Evolutionary conservation across 2,888 invertebrate genomes (phyloP).

Genomic region (Phrixothrix hirtus): DNA sequence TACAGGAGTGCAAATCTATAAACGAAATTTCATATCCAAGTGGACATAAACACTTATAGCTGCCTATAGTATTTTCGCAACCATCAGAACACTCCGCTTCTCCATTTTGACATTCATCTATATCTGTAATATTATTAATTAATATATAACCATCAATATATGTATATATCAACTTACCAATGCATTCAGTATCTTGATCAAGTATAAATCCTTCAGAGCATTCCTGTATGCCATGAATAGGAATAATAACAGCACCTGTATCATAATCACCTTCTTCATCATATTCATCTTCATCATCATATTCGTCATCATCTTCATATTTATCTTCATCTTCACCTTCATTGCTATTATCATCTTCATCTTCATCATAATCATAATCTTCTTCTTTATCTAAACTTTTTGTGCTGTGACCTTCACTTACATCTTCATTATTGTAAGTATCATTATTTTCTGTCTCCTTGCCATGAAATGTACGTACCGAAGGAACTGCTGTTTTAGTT

Average conservation of each 20-base stretch:
- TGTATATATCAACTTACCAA: no score
- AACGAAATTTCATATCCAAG: conserved; percentile 58
- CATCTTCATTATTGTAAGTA: no score
- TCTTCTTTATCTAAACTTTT: no score
- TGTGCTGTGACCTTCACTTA: no score
- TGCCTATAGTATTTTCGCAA: conserved; percentile 59
- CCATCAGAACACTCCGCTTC: conserved; percentile 53
- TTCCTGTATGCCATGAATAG: conserved; percentile 46
- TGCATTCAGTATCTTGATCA: conserved; percentile 15
- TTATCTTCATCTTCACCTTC: conserved; percentile 6
- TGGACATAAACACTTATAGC: conserved; percentile 64
- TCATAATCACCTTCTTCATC: conserved; percentile 8
- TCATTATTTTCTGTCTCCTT: no score
- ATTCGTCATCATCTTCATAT: not conserved
- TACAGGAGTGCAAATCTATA: conserved; percentile 55
- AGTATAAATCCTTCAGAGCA: conserved; percentile 42
- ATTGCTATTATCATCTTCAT: conserved; percentile 50
- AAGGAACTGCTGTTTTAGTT: no score
- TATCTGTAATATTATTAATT: no score
- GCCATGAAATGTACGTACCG: no score
- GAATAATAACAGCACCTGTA: conserved; percentile 42
- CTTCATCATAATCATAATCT: conserved; percentile 50
- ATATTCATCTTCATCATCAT: conserved; percentile 1
- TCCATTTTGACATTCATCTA: conserved; percentile 49
- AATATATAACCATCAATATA: no score